These are phyloP conservation scores for Campaea margaritaria DNA, from an alignment of 2,888 invertebrate genomes.

Conservation along the genomic window DNA sequence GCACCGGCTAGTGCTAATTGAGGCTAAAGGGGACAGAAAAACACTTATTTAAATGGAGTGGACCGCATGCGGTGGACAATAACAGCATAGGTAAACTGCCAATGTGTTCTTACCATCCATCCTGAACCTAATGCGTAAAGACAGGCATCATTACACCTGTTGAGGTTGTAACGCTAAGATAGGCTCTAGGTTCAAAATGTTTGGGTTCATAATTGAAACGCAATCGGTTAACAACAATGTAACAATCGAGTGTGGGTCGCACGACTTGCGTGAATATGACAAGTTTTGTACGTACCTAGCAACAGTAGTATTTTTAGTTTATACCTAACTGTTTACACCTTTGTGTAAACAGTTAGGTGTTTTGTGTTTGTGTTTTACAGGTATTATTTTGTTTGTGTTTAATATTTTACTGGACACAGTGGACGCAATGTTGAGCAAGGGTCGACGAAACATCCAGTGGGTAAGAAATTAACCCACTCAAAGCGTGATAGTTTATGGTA, in stretches of 20 bases:
- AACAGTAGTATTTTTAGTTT: slow-evolving; percentile 24
- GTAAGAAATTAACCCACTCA: no score
- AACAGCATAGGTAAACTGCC: slow-evolving; percentile 37
- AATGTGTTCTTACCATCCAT: slow-evolving; percentile 15
- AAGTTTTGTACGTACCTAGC: slow-evolving; percentile 7
- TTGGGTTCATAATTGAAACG: slow-evolving; percentile 15
- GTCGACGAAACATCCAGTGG: no score
- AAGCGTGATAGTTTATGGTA: no score
- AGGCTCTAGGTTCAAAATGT: slow-evolving; percentile 3
- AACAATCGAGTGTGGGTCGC: slow-evolving; percentile 18
- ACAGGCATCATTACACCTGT: slow-evolving; percentile 9
- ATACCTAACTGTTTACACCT: slow-evolving; percentile 21
- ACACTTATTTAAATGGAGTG: slow-evolving; percentile 44
- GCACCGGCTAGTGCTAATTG: slow-evolving; percentile 60
- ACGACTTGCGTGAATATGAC: slow-evolving; percentile 20
- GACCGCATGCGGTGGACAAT: slow-evolving; percentile 45
- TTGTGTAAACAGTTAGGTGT: slow-evolving; percentile 5
- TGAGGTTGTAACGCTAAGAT: slow-evolving; percentile 4
- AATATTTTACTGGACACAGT: no score
- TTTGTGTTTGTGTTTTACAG: no score
- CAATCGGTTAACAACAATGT: slow-evolving; percentile 8
- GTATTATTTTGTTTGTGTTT: no score
- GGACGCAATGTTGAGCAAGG: no score
- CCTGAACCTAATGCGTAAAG: slow-evolving; percentile 15
- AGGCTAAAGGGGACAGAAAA: slow-evolving; percentile 53